phyloP scores from a whole-genome alignment of 2,113 vertebrate genomes.

The Coregonus clupeaformis region DNA sequence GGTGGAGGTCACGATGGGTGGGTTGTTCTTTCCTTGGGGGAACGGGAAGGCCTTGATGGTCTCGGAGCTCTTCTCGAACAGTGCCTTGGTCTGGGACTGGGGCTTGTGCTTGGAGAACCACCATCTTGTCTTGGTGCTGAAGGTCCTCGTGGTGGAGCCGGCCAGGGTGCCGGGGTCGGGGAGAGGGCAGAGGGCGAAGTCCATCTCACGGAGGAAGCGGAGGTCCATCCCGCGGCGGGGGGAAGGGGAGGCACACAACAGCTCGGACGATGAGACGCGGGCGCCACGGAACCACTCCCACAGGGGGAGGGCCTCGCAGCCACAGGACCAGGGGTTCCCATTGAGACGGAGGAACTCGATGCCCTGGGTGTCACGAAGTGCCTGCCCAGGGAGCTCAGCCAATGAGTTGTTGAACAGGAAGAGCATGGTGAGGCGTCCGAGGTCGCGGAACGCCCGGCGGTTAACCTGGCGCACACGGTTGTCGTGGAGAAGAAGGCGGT shows the following conservation, averaged over 20 bases:
- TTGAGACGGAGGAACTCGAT: constrained; percentile 96
- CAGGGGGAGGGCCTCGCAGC: constrained; percentile 87
- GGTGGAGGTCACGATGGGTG: constrained; percentile 64
- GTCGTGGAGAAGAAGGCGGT: constrained; percentile 93
- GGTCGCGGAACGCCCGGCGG: constrained; percentile 84
- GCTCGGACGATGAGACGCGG: constrained; percentile 87
- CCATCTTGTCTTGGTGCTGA: constrained; percentile 83
- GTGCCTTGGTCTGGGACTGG: constrained; percentile 82
- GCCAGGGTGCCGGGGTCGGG: constrained; percentile 78
- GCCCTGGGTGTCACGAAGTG: constrained; percentile 84
- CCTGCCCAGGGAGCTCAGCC: constrained; percentile 85
- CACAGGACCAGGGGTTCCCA: constrained; percentile 96
- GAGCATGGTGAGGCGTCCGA: constrained; percentile 92
- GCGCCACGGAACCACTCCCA: constrained; percentile 92
- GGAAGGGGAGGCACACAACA: constrained; percentile 84
- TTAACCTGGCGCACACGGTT: constrained; percentile 89
- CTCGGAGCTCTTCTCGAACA: constrained; percentile 77
- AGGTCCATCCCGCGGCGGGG: constrained; percentile 84
- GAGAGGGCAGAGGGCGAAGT: constrained; percentile 85
- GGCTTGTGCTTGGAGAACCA: constrained; percentile 86
- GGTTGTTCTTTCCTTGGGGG: constrained; percentile 56
- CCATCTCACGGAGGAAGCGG: constrained; percentile 84
- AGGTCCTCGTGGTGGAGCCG: constrained; percentile 79
- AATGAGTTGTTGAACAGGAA: constrained; percentile 98
- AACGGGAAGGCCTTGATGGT: constrained; percentile 79